Conservation (phyloP, 1,140 invertebrate genomes). For the Heliconius melpomene region DNA sequence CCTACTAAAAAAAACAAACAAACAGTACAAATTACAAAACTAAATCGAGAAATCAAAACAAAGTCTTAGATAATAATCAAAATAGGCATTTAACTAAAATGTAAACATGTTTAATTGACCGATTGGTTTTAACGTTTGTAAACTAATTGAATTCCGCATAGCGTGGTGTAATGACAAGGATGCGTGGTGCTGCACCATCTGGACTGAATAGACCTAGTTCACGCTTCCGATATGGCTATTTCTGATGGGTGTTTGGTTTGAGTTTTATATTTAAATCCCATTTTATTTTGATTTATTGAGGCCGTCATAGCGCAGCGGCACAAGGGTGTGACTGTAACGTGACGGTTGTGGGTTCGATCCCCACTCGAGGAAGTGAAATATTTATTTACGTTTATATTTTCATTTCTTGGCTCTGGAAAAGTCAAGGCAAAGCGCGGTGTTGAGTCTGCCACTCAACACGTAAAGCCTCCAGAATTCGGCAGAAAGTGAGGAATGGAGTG, state of each 20-base stretch:
- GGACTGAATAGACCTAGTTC: slow-evolving; percentile 40
- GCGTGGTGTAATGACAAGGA: slow-evolving; percentile 37
- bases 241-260: slow-evolving; percentile 3
- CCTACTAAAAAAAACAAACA: too few relatives aligned
- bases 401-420: too few relatives aligned
- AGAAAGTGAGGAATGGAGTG: too few relatives aligned
- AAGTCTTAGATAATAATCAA: background rate
- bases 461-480: too few relatives aligned
- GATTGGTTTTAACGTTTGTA: background rate
- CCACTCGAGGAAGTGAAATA: too few relatives aligned
- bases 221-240: slow-evolving; percentile 41
- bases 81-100: background rate
- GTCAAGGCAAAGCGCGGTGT: too few relatives aligned
- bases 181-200: slow-evolving; percentile 36
- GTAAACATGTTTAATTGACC: background rate
- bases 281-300: background rate
- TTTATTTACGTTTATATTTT: too few relatives aligned
- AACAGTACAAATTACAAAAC: background rate
- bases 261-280: background rate
- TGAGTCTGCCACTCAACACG: too few relatives aligned
- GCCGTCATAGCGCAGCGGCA: too few relatives aligned
- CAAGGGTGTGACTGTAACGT: too few relatives aligned
- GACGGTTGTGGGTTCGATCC: too few relatives aligned
- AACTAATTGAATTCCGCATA: slow-evolving; percentile 38
- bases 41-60: background rate